These are phyloP conservation scores for Engraulis encrasicolus DNA, from an alignment of 2,113 vertebrate species.

Conservation along the genomic window DNA sequence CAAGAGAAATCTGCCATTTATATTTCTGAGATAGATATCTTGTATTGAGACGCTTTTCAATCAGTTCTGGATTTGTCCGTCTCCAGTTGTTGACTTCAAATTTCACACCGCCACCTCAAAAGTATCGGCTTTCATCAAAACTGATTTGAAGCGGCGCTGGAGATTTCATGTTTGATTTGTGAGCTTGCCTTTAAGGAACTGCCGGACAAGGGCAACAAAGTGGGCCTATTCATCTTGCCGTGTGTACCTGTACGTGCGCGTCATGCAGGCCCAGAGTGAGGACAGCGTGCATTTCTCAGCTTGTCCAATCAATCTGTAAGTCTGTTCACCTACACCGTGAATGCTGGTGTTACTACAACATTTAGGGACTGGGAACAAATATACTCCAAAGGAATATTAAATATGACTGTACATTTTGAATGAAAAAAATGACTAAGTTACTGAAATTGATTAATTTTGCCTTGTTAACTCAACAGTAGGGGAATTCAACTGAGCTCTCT, in stretches of 20 bases:
- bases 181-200: conserved; percentile 4
- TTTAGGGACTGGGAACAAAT: too few relatives aligned
- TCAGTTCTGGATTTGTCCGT: conserved; percentile 14
- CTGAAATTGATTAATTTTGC: too few relatives aligned
- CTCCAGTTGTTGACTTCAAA: conserved; percentile 14
- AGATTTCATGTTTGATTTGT: conserved; percentile 16
- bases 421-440: too few relatives aligned
- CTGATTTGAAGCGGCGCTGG: not conserved
- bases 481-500: too few relatives aligned
- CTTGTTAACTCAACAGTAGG: too few relatives aligned
- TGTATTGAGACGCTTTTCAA: conserved; percentile 16
- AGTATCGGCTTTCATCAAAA: conserved; percentile 5
- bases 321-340: too few relatives aligned
- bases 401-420: too few relatives aligned
- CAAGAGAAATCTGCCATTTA: not conserved
- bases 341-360: too few relatives aligned
- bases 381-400: too few relatives aligned
- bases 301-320: too few relatives aligned
- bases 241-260: not conserved
- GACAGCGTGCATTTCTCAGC: not conserved
- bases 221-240: not conserved
- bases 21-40: conserved; percentile 18
- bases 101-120: conserved; percentile 12
- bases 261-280: not conserved
- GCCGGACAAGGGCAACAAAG: not conserved